Conservation (phyloP, 2,113 vertebrate genomes). For the Callopanchax toddi region DNA sequence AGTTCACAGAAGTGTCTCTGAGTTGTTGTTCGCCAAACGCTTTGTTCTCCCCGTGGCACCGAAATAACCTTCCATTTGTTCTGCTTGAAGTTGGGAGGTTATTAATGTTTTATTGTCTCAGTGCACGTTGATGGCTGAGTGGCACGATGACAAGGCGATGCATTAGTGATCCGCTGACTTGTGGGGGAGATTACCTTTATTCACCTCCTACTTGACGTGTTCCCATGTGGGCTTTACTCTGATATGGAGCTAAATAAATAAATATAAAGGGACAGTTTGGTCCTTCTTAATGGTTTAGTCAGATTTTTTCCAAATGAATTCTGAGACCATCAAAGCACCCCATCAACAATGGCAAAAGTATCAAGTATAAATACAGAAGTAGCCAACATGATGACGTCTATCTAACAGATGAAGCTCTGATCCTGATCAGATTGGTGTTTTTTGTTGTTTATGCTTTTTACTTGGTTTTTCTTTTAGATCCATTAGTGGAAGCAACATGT, state of each 20-base stretch:
- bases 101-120: conserved; percentile 72
- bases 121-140: conserved; percentile 31
- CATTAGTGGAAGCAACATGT: too few species aligned
- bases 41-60: conserved; percentile 61
- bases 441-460: too few species aligned
- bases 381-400: too few species aligned
- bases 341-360: too few species aligned
- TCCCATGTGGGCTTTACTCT: not conserved
- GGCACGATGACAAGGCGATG: conserved; percentile 30
- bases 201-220: not conserved
- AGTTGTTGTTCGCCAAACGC: conserved; percentile 53
- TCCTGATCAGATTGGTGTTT: too few species aligned
- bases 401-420: too few species aligned
- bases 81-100: conserved; percentile 29
- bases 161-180: conserved; percentile 57
- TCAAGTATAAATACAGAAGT: too few species aligned
- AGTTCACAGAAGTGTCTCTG: conserved; percentile 31
- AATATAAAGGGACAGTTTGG: too few species aligned
- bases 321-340: too few species aligned
- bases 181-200: conserved; percentile 21
- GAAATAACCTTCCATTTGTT: conserved; percentile 68
- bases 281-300: too few species aligned
- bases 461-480: too few species aligned
- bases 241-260: not conserved
- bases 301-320: too few species aligned